Evolutionary conservation across 2,888 invertebrate genomes (phyloP).

Genomic region (Lysandra bellargus): DNA sequence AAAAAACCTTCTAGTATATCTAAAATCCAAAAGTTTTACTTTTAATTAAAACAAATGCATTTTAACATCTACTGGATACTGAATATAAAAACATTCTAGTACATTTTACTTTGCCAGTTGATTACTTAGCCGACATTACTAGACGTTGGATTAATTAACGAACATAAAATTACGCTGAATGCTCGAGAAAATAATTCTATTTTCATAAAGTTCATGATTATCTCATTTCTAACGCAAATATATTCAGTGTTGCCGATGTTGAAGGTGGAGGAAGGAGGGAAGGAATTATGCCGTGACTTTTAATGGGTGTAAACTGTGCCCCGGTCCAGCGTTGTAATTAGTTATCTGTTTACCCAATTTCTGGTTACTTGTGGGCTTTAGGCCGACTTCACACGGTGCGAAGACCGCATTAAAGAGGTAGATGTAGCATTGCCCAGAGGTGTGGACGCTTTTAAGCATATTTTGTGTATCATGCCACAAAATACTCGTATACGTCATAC

Average conservation of each 20-base stretch:
- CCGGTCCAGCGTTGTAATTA: slow-evolving; percentile 57
- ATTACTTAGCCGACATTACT: neutral
- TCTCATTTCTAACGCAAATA: slow-evolving; percentile 28
- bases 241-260: slow-evolving; percentile 17
- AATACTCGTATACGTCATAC: too few species aligned
- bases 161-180: slow-evolving; percentile 8
- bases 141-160: neutral
- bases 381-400: slow-evolving; percentile 36
- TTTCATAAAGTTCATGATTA: slow-evolving; percentile 8
- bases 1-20: neutral
- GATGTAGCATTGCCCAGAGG: too few species aligned
- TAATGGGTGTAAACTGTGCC: slow-evolving; percentile 43
- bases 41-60: too few species aligned
- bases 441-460: too few species aligned
- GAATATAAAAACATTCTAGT: neutral
- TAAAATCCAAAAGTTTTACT: too few species aligned
- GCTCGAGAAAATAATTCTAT: slow-evolving; percentile 20
- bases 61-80: neutral
- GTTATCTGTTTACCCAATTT: slow-evolving; percentile 56
- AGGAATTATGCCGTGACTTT: slow-evolving; percentile 41
- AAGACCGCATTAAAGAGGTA: too few species aligned
- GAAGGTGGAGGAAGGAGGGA: neutral
- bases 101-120: neutral
- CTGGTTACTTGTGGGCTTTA: slow-evolving; percentile 39
- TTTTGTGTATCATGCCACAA: too few species aligned